Evolutionary conservation across 2,888 invertebrate genomes (phyloP), one percentile per base, ranked within the genome.

Genomic region (Drosophila maculinotata): DNA sequence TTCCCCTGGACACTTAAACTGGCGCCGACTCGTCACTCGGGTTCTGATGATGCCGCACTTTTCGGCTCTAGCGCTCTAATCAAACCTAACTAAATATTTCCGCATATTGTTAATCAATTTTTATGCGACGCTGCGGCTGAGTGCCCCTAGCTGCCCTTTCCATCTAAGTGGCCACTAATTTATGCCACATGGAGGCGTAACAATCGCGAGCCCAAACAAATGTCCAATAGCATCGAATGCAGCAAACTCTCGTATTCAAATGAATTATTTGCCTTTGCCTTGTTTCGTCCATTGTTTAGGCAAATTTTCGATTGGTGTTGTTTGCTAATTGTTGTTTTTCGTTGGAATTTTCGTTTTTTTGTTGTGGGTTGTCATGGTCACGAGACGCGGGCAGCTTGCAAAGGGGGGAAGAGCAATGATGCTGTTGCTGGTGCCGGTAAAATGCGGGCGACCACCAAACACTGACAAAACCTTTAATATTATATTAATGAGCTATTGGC

Each of bases 51-150:
- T 74, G 72, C 74, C 47, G 74, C 69, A 74, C 41, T 58, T 68
- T 65, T 64, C 31, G 12, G 52, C 12, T 26, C 35, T 26, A 4
- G 6, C 17, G 23, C 52, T 53, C 44, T 64, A 84, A 78, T 80
- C 69, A 78, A 79, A 70, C 74, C 69, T 79, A 86, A 84, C 87
- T 86, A 79, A 86, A 83, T 87, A 83, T 77, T 79, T 83, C 79
- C 79, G 69, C 70, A 77, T 70, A 81, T 85, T 76, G 79, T 75
- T 79, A 75, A 80, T 79, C 74, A 80, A 85, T 85, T 64, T 70
- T 72, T 70, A 42, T 48, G 54, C 45, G 14, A 56, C 33, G 33
- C 36, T 36, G 10, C 25, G 25, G 9, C 41, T 30, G 51, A 14
- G 48, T 51, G 51, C 68, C 69, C 63, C 69, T 62, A 59, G 48